Evolutionary conservation across 2,113 vertebrate genomes (phyloP), one percentile per base, ranked within the genome.

Genomic region (Motacilla alba): DNA sequence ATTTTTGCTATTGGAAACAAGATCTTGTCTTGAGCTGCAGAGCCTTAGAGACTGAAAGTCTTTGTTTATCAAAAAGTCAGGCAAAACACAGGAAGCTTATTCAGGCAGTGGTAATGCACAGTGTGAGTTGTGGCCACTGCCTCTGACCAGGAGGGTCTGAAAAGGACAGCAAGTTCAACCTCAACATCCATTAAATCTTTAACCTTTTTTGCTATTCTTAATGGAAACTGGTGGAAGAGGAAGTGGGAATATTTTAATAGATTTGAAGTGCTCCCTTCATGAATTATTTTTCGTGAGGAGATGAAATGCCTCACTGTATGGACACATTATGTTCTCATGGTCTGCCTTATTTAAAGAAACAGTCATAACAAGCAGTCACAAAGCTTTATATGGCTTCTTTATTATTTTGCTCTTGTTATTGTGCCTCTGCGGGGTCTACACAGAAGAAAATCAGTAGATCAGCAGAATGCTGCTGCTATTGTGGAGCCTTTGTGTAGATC

Each of bases 341-440:
- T 90, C 90, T 93, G 58, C 63, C 68, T 97, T 83, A 91, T 97
- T 97, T 96, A 93, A 97, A 97, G 96, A 91, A 96, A 95, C 33
- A 27, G 85, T 91, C 85, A 91, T 96, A 87, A 88, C 89, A 89
- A 93, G 96, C 88, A n/a, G 93, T 93, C 43, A 8, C 82, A 92
- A 97, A 97, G 97, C 94, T 97, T 97, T 97, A 97, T 98, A 96
- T 73, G 91, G 94, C 89, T 97, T 97, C 95, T 97, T 97, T 98
- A 96, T 97, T 98, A 95, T 97, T 98, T 97, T 97, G 50, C 69
- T 83, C 92, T 97, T 93, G 92, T 95, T 98, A 97, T 97, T 98
- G 95, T 97, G 89, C 90, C 97, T 97, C 96, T 80, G 96, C 44
- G 5, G 97, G 97, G 92, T 95, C 88, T 87, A 93, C 94, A 97